Evolutionary conservation across 1,140 invertebrate genomes (phyloP), one percentile per base, ranked within the genome.

Genomic region (Notospermus geniculatus): DNA sequence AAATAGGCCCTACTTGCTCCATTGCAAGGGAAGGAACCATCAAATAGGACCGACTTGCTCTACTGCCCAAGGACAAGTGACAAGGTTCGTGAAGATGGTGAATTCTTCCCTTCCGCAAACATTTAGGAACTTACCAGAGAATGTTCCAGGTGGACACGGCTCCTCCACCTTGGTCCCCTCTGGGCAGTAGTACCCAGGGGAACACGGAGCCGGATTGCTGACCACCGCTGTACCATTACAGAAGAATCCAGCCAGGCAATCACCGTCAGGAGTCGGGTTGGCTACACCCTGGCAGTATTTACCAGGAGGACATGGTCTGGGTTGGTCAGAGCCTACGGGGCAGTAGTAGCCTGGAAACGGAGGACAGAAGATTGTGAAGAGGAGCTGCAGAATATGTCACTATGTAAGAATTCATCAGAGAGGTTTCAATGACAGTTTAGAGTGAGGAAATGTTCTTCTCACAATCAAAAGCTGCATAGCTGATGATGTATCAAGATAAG

Each of bases 221-320:
- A 70, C 54, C 50, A 55, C 58, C 0, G 71, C 65, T 54, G 66
- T 75, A 17, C 70, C 72, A 63, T 77, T 78, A 62, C 76, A 79
- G 70, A 75, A 79, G 62, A 59, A 78, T 15, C 77, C 77, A n/a
- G 59, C 70, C 32, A 58, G 52, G 63, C 77, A 79, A 57, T 72
- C 65, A 4, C 76, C 77, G 46, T 70, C 67, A 15, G 76, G 76
- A 0, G 53, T 17, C 9, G 68, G 23, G 23, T 74, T 60, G n/a
- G 59, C 71, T 27, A 67, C 63, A n/a, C 46, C 60, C 7, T 66
- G 70, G 64, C 77, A 79, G 63, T 78, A 79, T 64, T 76, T 60
- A 54, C 77, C 77, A 9, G 70, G 67, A 19, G 71, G 67, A 60
- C 77, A 79, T 0, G 73, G 67, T 29, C 69, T 55, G n/a, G 68